phyloP scores from a whole-genome alignment of 2,113 vertebrate species.

The Lophius piscatorius region DNA sequence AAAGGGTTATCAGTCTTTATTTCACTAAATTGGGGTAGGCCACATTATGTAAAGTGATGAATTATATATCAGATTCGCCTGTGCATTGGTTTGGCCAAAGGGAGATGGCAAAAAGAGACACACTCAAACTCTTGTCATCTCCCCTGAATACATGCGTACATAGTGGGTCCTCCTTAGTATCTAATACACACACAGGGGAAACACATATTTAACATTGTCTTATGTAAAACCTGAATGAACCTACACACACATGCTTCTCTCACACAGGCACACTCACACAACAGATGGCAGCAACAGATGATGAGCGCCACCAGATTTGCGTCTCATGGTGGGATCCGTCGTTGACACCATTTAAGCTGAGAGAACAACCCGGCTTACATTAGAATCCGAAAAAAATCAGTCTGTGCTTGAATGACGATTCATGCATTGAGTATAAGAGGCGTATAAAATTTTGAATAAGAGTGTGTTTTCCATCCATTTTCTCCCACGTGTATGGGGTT shows the following conservation, averaged over 20 bases:
- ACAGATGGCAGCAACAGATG: slow-evolving; percentile 83
- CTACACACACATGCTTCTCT: slow-evolving; percentile 24
- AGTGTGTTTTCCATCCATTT: too few species aligned
- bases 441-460: too few species aligned
- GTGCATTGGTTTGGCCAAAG: slow-evolving; percentile 49
- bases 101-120: slow-evolving; percentile 44
- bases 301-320: slow-evolving; percentile 76
- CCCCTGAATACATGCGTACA: neutral
- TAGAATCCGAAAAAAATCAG: slow-evolving; percentile 58
- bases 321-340: slow-evolving; percentile 71
- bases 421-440: too few species aligned
- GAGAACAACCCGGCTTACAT: slow-evolving; percentile 70
- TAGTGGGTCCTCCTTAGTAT: neutral
- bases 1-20: slow-evolving; percentile 68
- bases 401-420: slow-evolving; percentile 4
- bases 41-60: slow-evolving; percentile 75
- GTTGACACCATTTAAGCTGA: slow-evolving; percentile 76
- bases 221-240: neutral
- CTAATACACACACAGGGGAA: neutral
- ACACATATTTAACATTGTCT: slow-evolving; percentile 23
- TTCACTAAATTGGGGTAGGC: slow-evolving; percentile 70
- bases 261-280: slow-evolving; percentile 39
- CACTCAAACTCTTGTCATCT: slow-evolving; percentile 9
- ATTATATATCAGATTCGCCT: slow-evolving; percentile 76
- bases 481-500: too few species aligned